These are phyloP conservation scores for Pyrocoelia pectoralis DNA, from an alignment of 2,888 invertebrate species.

Conservation along the genomic window DNA sequence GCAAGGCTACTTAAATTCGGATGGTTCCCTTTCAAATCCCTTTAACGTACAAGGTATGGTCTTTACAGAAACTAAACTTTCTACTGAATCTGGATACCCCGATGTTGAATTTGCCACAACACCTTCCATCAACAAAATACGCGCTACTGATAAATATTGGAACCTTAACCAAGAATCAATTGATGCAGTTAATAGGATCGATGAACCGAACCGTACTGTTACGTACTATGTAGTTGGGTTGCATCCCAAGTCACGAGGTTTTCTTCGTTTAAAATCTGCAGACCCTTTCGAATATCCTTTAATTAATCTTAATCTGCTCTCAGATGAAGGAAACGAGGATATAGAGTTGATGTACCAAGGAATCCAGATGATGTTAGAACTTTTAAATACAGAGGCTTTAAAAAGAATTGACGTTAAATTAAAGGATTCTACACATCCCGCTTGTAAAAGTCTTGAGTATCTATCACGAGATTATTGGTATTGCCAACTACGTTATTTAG, in stretches of 20 bases:
- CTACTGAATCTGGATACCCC: constrained; percentile 27
- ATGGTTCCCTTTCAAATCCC: constrained; percentile 41
- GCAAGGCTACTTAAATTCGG: constrained; percentile 37
- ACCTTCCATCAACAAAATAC: constrained; percentile 18
- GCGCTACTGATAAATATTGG: constrained; percentile 12
- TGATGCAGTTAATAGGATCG: constrained; percentile 3
- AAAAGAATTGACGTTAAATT: constrained; percentile 62
- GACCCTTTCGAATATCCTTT: constrained; percentile 70
- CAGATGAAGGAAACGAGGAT: constrained; percentile 62
- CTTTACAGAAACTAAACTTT: constrained; percentile 28
- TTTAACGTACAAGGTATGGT: constrained; percentile 40
- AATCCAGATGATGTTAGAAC: constrained; percentile 54
- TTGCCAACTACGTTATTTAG: constrained; percentile 37
- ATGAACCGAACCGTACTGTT: constrained; percentile 20
- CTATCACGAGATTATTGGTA: constrained; percentile 39
- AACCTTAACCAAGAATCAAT: constrained; percentile 23
- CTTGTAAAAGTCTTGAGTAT: constrained; percentile 21
- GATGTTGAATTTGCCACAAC: constrained; percentile 33
- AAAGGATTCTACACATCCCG: constrained; percentile 17
- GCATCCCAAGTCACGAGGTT: constrained; percentile 62
- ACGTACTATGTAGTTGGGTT: constrained; percentile 61
- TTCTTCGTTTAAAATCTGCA: constrained; percentile 61
- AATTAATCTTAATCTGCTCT: constrained; percentile 73
- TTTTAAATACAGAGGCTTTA: constrained; percentile 63
- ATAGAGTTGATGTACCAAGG: constrained; percentile 65